Evolutionary conservation across 1,140 invertebrate species (phyloP), one percentile per base, ranked within the genome.

Genomic region (Drosophila persimilis): DNA sequence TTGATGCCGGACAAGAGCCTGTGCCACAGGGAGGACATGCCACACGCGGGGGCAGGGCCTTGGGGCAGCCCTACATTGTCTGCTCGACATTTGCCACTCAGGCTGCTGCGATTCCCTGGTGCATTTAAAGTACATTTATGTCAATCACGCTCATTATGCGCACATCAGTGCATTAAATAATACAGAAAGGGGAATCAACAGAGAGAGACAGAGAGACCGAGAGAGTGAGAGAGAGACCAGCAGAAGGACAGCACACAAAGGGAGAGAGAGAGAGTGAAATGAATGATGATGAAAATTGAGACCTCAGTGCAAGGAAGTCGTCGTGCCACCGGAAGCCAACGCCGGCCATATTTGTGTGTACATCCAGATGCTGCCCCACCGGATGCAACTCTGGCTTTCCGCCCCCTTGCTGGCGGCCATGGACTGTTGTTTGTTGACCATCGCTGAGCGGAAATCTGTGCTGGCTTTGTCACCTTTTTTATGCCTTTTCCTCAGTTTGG

Each of bases 51-150:
- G 17, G 17, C 17, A 17, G 17, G 15, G 15, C 15, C 15, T 15
- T 15, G 15, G 15, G 15, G 15, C 15, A 20, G 24, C 24, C 24
- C 24, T 5, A 26, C 22, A 45, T 51, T 29, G 24, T 46, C 29
- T 24, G 24, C 17, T 17, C 41, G 22, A 15, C 59, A 47, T 9
- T 6, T 22, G 20, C 29, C 15, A 15, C 47, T 45, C 47, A 29
- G 15, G 31, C 17, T 51, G 31, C n/a, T 51, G 35, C 44, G 24
- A 66, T 66, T 84, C 77, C 81, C 81, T 50, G 66, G 77, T 78
- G 78, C 71, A 86, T 81, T 88, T 86, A 88, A 88, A 88, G 83
- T 67, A 69, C 83, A 86, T 86, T 86, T 86, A 88, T 86, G 83
- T 86, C 83, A 86, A 88, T 86, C 83, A 86, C 60, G 63, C 83